A percentile compares a stretch with the other conserved stretches of the same genome.
Conservation (phyloP, 2,888 invertebrate genomes). For the Plebejus argus region DNA sequence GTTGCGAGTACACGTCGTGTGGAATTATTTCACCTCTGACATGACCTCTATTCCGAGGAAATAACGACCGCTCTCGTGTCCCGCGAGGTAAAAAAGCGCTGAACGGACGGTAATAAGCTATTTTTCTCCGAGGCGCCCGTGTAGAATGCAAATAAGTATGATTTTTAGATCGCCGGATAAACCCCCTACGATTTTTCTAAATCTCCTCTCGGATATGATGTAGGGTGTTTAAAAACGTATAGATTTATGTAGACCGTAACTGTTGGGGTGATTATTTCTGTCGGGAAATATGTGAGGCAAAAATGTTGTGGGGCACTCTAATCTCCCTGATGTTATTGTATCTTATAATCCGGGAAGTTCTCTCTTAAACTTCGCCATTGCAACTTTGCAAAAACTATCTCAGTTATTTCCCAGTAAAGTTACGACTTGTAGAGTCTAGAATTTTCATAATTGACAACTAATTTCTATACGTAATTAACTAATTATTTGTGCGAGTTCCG, state of each 20-base stretch:
- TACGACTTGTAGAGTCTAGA: too few species aligned
- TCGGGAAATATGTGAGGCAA: neutral
- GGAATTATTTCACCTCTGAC: neutral
- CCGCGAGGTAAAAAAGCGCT: neutral
- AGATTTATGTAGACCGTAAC: neutral
- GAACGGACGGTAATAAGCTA: slow-evolving; percentile 39
- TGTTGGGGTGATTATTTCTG: slow-evolving; percentile 9
- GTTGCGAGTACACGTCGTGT: slow-evolving; percentile 31
- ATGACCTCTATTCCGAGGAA: neutral
- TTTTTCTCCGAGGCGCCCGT: slow-evolving; percentile 39
- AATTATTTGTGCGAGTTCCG: too few species aligned
- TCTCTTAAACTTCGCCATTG: too few species aligned
- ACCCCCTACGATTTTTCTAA: slow-evolving; percentile 27
- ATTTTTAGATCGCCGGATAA: slow-evolving; percentile 31
- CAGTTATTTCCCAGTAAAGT: too few species aligned
- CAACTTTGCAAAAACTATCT: too few species aligned
- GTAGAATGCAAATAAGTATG: slow-evolving; percentile 39
- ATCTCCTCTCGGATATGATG: slow-evolving; percentile 24
- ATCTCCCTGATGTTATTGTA: slow-evolving; percentile 11
- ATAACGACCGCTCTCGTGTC: neutral
- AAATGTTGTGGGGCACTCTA: neutral
- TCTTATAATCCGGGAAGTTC: neutral
- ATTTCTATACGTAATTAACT: too few species aligned
- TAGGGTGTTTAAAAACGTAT: slow-evolving; percentile 24
- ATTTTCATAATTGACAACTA: too few species aligned